Evolutionary conservation across 2,888 invertebrate species (phyloP).

Genomic region (Teinopalpus imperialis): DNA sequence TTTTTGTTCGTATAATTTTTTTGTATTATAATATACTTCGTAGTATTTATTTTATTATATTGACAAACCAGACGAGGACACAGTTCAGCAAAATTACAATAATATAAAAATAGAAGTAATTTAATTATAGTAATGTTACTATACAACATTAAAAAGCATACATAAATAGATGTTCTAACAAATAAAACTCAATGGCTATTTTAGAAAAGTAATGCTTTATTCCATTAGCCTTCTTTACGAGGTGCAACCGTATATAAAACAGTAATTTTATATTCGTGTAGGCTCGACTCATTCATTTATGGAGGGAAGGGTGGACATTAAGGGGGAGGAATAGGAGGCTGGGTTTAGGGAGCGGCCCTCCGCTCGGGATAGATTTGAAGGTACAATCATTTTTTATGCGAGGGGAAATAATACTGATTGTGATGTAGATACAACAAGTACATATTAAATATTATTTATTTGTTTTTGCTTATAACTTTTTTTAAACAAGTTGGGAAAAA

Average conservation of each 20-base stretch:
- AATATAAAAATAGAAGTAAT: too few species aligned
- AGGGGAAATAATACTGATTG: constrained; percentile 62
- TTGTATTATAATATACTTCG: too few species aligned
- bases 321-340: constrained; percentile 38
- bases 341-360: constrained; percentile 60
- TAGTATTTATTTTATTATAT: too few species aligned
- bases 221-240: constrained; percentile 25
- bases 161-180: too few species aligned
- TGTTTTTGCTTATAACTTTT: background rate
- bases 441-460: constrained; percentile 10
- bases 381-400: constrained; percentile 82
- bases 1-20: too few species aligned
- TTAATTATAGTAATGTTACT: too few species aligned
- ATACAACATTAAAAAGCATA: too few species aligned
- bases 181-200: background rate
- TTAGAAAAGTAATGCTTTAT: constrained; percentile 17
- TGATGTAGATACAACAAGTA: constrained; percentile 40
- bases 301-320: constrained; percentile 43
- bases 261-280: constrained; percentile 37
- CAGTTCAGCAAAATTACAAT: too few species aligned
- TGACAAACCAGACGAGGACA: too few species aligned
- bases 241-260: constrained; percentile 25
- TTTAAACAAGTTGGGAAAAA: background rate
- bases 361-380: constrained; percentile 79
- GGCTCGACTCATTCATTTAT: constrained; percentile 61